Percentiles rank a stretch among this genome's conserved stretches.
phyloP scores from a whole-genome alignment of 2,888 invertebrate species.

The Yponomeuta sedellus region DNA sequence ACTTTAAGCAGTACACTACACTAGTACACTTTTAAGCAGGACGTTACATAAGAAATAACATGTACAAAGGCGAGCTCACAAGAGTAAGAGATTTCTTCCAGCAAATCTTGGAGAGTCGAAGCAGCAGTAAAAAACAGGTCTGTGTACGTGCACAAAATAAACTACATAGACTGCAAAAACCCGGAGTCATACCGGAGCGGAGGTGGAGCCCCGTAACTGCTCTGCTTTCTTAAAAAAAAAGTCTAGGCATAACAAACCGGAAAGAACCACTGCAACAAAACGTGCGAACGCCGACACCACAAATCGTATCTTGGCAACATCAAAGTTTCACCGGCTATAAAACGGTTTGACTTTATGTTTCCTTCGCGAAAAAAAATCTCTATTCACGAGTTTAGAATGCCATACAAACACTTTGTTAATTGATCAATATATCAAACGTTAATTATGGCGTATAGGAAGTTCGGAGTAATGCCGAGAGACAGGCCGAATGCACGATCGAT shows the following conservation, averaged over 20 bases:
- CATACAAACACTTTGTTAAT: conserved; percentile 10
- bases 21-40: no score
- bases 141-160: no score
- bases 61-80: no score
- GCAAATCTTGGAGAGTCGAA: no score
- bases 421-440: conserved; percentile 9
- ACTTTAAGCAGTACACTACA: no score
- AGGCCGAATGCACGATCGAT: not conserved
- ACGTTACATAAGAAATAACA: no score
- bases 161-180: no score
- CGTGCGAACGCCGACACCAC: not conserved
- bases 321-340: not conserved
- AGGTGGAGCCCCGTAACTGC: no score
- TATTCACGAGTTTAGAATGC: conserved; percentile 5
- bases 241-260: not conserved
- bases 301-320: not conserved
- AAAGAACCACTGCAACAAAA: not conserved
- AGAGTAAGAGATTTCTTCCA: no score
- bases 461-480: not conserved
- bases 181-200: no score
- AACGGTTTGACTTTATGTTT: not conserved
- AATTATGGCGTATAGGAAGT: conserved; percentile 10
- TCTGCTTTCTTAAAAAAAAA: no score
- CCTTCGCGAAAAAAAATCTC: not conserved
- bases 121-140: no score